A percentile compares a stretch with the other conserved stretches of the same genome.
Evolutionary conservation across 2,797 vertebrate species (phyloP).

Genomic region (Gambusia yucatana): DNA sequence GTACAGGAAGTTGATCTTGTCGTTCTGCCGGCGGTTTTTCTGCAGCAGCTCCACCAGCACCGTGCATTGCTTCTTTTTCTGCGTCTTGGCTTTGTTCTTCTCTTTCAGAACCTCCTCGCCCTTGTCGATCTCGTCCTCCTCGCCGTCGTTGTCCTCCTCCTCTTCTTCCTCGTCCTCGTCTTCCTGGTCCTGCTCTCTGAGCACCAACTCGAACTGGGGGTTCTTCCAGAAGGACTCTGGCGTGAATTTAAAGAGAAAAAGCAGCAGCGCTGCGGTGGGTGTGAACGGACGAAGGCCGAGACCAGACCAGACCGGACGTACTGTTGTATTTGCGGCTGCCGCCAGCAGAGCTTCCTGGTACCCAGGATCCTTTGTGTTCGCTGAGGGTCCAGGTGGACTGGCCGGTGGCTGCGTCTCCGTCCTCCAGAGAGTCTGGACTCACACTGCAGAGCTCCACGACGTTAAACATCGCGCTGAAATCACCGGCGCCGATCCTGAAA

Average conservation of each 20-base stretch:
- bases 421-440: constrained; percentile 71
- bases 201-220: constrained; percentile 81
- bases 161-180: constrained; percentile 46
- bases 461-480: constrained; percentile 77
- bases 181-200: constrained; percentile 72
- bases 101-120: constrained; percentile 39
- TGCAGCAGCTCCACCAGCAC: constrained; percentile 83
- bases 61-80: constrained; percentile 72
- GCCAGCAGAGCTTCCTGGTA: constrained; percentile 78
- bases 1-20: constrained; percentile 74
- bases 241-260: background rate
- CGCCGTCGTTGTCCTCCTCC: constrained; percentile 49
- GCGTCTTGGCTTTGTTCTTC: constrained; percentile 54
- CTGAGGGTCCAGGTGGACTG: constrained; percentile 73
- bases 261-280: background rate
- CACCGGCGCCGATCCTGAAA: constrained; percentile 80
- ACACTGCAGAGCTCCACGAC: constrained; percentile 83
- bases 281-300: background rate
- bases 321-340: constrained; percentile 76
- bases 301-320: constrained; percentile 35
- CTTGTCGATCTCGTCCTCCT: constrained; percentile 47
- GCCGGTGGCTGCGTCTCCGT: constrained; percentile 25
- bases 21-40: constrained; percentile 76
- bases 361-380: constrained; percentile 79
- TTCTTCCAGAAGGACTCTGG: constrained; percentile 84